Base-by-base conservation (phyloP, 1,140 invertebrate species). In the Hycleus cichorii region DNA sequence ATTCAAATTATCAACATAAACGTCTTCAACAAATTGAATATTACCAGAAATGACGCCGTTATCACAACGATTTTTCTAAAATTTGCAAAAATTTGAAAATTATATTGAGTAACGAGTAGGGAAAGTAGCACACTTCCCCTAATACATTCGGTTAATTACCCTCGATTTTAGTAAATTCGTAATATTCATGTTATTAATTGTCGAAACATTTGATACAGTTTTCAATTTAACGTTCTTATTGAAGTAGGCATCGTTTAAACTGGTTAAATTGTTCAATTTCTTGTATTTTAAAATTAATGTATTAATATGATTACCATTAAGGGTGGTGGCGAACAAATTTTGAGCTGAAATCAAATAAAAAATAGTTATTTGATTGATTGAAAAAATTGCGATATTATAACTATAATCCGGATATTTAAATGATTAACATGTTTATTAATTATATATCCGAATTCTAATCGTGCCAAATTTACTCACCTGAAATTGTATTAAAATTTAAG, bases 141-240 rank as follows among this genome's bases (percentile, higher is more conserved):
- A 32, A 49, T 10, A 45, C 3, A 2, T 5, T 51, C 18, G 5
- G 3, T n/a, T 43, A 53, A 39, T 63, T 59, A 68, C 67, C 44
- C 65, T 63, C 10, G 57, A 32, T 46, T 5, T 60, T 47, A 32
- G 32, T 32, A 69, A 44, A 10, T 57, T 45, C 0, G 61, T 48
- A 44, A 64, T 58, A 45, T 66, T 46, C 9, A 64, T 49, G 18
- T 50, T 52, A 53, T 72, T 69, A 40, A 72, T 66, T 44, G 51
- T 64, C n/a, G 54, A 58, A 4, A 72, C 42, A 49, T 64, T 57
- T 11, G 50, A 6, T 10, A 64, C 43, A 49, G 65, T 64, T 24
- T 50, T 51, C 8, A 69, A 54, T 26, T 51, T 63, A 27, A 66
- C 47, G 55, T 68, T 65, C 43, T 66, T 66, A 8, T 56, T 63